A percentile compares a stretch with the other conserved stretches of the same genome.
Evolutionary conservation across 2,888 invertebrate species (phyloP).

Genomic region (Torymus aiolomorphi): DNA sequence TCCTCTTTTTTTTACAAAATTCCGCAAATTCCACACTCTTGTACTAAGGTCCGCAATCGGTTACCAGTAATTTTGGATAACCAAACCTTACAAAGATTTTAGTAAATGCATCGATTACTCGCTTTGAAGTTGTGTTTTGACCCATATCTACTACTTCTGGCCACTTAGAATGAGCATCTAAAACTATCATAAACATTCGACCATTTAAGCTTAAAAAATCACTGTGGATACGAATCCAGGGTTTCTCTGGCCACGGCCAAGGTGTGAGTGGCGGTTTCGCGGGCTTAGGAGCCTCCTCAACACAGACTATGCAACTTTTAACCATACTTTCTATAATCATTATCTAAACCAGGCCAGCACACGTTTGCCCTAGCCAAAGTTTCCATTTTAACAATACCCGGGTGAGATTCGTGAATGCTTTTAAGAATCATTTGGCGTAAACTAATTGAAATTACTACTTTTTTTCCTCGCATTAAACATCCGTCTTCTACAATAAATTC

Average conservation of each 20-base stretch:
- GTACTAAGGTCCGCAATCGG: constrained; percentile 15
- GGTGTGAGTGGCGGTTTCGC: neutral
- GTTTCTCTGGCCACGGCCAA: neutral
- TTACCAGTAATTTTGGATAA: neutral
- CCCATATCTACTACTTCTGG: neutral
- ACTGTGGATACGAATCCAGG: neutral
- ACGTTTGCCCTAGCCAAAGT: neutral
- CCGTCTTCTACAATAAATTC: neutral
- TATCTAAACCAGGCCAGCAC: neutral
- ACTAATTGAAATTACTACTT: neutral
- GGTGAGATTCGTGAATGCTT: neutral
- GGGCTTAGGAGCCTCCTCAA: neutral
- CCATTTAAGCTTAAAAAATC: too few species aligned
- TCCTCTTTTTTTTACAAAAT: constrained; percentile 42
- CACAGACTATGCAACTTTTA: neutral
- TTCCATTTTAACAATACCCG: neutral
- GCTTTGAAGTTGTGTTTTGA: neutral
- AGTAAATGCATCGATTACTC: constrained; percentile 22
- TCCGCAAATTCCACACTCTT: constrained; percentile 27
- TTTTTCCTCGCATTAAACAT: neutral
- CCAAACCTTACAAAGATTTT: constrained; percentile 12
- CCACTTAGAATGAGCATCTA: constrained; percentile 34
- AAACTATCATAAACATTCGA: constrained; percentile 28
- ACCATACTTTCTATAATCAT: neutral
- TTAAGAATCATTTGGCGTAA: neutral